Percentiles rank a stretch among this genome's conserved stretches.
These are phyloP conservation scores for Tenualosa thibaudeaui DNA, from an alignment of 2,797 vertebrate genomes.

Conservation along the genomic window DNA sequence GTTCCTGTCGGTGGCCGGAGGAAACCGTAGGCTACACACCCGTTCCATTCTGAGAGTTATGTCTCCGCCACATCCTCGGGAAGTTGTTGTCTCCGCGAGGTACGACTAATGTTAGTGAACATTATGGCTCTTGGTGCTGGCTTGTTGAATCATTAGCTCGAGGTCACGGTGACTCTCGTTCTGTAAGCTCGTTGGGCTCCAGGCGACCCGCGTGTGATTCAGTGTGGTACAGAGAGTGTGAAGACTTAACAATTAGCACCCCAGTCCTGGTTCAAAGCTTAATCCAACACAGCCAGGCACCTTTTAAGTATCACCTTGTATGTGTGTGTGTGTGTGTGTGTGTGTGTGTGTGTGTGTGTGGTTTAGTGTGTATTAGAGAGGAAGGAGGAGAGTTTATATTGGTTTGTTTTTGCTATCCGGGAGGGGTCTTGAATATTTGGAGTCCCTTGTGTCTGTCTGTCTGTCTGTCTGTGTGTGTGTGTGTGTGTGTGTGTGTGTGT, in stretches of 20 bases:
- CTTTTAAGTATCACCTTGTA: background rate
- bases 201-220: background rate
- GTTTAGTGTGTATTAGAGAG: background rate
- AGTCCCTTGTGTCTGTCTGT: background rate
- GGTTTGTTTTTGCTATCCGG: background rate
- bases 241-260: background rate
- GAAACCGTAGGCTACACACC: background rate
- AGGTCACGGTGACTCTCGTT: background rate
- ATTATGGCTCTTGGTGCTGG: background rate
- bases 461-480: background rate
- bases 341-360: background rate
- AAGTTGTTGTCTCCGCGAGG: background rate
- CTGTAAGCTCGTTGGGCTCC: background rate
- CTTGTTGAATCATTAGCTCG: conserved; percentile 2
- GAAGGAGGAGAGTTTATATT: background rate
- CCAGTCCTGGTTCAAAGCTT: background rate
- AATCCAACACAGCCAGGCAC: background rate
- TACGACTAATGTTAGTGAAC: background rate
- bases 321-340: background rate
- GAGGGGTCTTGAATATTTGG: background rate
- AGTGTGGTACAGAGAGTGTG: background rate
- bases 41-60: background rate
- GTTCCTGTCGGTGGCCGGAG: background rate
- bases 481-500: background rate
- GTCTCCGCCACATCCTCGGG: conserved; percentile 9